These are phyloP conservation scores for Neotragus pygmaeus DNA, from an alignment of 2,113 vertebrate species.

Conservation along the genomic window DNA sequence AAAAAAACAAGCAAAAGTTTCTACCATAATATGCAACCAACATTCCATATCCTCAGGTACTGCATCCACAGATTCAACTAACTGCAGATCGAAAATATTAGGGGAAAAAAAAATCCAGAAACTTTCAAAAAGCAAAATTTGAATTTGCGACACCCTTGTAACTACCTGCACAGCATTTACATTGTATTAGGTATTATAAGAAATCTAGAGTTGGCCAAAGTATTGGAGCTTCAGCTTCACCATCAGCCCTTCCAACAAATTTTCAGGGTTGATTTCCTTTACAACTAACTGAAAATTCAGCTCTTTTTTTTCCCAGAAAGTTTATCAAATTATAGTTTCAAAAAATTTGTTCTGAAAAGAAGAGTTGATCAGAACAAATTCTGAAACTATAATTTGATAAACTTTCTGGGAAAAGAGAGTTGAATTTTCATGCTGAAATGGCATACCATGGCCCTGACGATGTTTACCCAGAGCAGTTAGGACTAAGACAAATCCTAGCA, in stretches of 20 bases:
- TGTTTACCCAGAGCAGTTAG: background rate
- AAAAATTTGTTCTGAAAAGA: background rate
- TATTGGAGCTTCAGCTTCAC: background rate
- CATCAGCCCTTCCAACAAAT: background rate
- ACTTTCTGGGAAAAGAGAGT: background rate
- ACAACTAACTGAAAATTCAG: background rate
- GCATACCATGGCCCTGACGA: background rate
- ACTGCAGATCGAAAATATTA: background rate
- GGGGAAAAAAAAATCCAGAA: background rate
- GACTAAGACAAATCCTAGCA: background rate
- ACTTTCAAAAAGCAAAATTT: background rate
- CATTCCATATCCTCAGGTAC: background rate
- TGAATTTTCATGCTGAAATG: background rate
- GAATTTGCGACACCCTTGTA: background rate
- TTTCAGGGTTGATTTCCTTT: background rate
- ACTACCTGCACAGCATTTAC: background rate
- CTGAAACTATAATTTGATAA: background rate
- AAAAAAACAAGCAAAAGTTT: background rate
- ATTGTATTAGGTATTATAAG: background rate
- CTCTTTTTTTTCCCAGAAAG: background rate
- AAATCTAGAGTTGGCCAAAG: background rate
- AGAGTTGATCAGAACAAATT: background rate
- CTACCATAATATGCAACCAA: background rate
- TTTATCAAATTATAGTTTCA: background rate
- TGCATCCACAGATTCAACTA: background rate